Base-by-base conservation (phyloP, 1,140 invertebrate species). In the Aricia agestis region DNA sequence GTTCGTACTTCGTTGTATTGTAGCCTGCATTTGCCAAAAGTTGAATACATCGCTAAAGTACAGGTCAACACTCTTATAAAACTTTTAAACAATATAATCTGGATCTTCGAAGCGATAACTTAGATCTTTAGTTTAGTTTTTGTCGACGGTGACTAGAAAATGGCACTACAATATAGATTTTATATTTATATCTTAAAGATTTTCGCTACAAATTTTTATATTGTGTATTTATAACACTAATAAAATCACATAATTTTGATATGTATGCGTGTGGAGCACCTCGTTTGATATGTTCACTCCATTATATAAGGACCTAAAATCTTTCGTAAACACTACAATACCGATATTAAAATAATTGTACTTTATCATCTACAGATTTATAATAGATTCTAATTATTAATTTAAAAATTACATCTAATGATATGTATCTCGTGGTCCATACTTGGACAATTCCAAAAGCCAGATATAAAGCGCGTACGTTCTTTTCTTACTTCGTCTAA, bases 401-500 rank as follows among this genome's bases (percentile, higher is more conserved):
- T 76, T 75, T 78, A 74, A 74, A 66, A 70, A 32, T 68, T 84
- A 84, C 74, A 42, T 73, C 81, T 87, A 86, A 82, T 86, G 86
- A 91, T 90, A 91, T 90, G 87, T 87, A 80, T 83, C 81, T 76
- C 79, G 79, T 91, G 86, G 89, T 89, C 89, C 87, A 89, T 87
- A 81, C 84, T 83, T 87, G 89, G 85, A 87, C 82, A 83, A 84
- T 82, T 80, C 82, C 81, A 87, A 84, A 89, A 90, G 87, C 86
- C 84, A 90, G 86, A 90, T 88, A 90, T 89, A 90, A 91, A 91
- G 89, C 89, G 87, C 81, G 82, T 85, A 82, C 87, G 87, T 91
- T 91, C 87, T 87, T 86, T 85, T 86, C 76, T 83, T 85, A 78
- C 67, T 74, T 77, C 79, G 74, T 75, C 76, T 81, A 82, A 78